Conservation (phyloP, 2,113 vertebrate species). For the Scytalopus superciliaris region DNA sequence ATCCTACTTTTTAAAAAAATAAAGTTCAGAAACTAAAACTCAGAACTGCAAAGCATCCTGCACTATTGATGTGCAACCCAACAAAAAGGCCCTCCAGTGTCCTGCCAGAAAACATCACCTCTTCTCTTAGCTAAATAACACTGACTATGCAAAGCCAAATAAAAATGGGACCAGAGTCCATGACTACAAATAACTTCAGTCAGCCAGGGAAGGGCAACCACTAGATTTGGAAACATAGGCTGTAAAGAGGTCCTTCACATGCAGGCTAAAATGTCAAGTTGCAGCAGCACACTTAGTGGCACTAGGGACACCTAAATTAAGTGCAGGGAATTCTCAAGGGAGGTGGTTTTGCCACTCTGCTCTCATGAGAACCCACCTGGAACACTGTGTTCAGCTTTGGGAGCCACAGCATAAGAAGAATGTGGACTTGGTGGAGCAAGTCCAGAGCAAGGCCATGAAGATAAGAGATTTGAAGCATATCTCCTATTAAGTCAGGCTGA, state of each 20-base stretch:
- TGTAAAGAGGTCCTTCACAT: accelerated
- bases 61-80: neutral
- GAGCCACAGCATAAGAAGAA: neutral
- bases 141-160: accelerated
- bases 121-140: neutral
- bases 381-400: neutral
- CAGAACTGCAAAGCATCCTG: neutral
- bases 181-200: neutral
- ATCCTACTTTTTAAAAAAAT: neutral
- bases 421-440: neutral
- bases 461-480: neutral
- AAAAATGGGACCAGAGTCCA: neutral
- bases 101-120: neutral
- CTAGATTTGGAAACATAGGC: neutral
- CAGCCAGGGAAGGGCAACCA: neutral
- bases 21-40: neutral
- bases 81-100: accelerated
- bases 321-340: neutral
- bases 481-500: neutral
- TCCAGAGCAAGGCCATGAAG: neutral
- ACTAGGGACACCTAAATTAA: accelerated
- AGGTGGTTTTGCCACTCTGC: neutral
- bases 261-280: neutral
- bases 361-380: too few species aligned
- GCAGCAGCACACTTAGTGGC: neutral